Conservation (phyloP, 2,113 vertebrate genomes). For the Edolisoma coerulescens region DNA sequence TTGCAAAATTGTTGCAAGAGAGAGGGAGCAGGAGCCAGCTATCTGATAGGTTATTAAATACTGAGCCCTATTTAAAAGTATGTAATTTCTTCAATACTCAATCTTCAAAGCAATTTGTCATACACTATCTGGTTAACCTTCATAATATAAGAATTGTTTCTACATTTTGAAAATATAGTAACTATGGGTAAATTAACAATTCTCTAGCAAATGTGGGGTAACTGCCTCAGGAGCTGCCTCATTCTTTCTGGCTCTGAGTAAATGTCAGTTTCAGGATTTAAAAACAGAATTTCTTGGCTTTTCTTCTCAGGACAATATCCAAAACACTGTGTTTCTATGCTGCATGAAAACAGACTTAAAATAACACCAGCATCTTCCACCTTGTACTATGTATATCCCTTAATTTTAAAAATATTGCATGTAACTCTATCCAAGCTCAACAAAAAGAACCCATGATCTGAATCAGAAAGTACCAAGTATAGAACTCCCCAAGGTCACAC, state of each 20-base stretch:
- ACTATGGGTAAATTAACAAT: not conserved
- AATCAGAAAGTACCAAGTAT: not conserved
- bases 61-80: not conserved
- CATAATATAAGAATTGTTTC: not conserved
- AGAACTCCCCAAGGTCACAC: not conserved
- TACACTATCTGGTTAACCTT: not conserved
- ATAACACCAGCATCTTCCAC: not conserved
- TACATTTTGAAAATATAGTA: not conserved
- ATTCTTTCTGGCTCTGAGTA: not conserved
- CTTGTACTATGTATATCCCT: not conserved
- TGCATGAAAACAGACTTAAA: slow-evolving; percentile 12
- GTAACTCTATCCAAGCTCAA: not conserved
- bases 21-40: not conserved
- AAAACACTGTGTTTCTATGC: not conserved
- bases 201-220: not conserved
- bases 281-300: slow-evolving; percentile 17
- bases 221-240: not conserved
- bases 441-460: not conserved
- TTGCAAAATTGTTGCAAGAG: not conserved
- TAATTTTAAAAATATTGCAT: slow-evolving; percentile 13
- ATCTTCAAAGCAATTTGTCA: not conserved
- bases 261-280: not conserved
- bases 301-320: not conserved
- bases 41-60: not conserved
- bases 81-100: not conserved